A percentile compares a stretch with the other conserved stretches of the same genome.
Evolutionary conservation across 2,113 vertebrate genomes (phyloP).

Genomic region (Henicopernis longicauda): DNA sequence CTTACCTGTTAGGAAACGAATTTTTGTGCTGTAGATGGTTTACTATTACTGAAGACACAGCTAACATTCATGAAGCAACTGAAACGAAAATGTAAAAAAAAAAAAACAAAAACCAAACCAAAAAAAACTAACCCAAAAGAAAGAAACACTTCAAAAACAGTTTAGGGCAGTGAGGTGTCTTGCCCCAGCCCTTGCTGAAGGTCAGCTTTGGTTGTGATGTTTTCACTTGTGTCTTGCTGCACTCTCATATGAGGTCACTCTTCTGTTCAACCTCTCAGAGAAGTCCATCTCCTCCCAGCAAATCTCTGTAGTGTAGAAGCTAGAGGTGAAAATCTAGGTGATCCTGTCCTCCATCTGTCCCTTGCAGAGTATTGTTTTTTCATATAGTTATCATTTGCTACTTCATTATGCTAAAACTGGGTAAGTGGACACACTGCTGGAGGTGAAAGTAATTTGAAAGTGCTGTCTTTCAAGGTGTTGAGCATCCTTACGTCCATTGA

Average conservation of each 20-base stretch:
- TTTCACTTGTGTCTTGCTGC: neutral
- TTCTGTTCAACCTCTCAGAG: neutral
- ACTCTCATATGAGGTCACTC: rapidly evolving
- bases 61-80: neutral
- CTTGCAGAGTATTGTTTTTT: neutral
- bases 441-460: neutral
- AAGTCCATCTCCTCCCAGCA: neutral
- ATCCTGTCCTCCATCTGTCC: neutral
- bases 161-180: neutral
- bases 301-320: neutral
- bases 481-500: neutral
- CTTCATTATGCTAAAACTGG: neutral
- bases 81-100: neutral
- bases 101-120: too few species aligned
- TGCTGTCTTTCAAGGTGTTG: neutral
- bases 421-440: neutral
- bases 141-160: neutral
- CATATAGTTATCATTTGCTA: neutral
- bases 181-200: neutral
- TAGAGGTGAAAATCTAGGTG: neutral
- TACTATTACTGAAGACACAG: neutral
- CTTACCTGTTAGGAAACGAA: neutral
- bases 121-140: neutral
- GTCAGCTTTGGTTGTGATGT: neutral
- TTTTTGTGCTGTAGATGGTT: neutral